Conservation (phyloP, 2,113 vertebrate genomes). For the Pangasianodon gigas region DNA sequence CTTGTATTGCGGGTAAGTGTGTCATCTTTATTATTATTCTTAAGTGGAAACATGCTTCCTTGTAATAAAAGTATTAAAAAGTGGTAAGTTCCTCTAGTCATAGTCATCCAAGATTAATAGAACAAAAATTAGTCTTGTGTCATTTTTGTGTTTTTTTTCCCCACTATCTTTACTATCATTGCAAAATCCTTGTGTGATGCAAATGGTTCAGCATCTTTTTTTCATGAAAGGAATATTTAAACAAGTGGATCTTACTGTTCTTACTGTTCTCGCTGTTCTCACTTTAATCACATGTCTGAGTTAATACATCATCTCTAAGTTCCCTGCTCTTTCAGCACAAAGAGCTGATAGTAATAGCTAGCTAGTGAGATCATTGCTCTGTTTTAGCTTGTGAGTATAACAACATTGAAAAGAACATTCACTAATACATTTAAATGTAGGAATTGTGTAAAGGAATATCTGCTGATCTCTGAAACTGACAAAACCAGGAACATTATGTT, state of each 20-base stretch:
- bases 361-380: conserved; percentile 47
- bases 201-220: not conserved
- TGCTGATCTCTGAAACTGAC: not conserved
- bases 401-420: conserved; percentile 10
- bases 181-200: not conserved
- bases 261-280: not conserved
- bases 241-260: too few species aligned
- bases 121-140: not conserved
- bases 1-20: conserved; percentile 40
- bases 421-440: not conserved
- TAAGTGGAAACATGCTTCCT: not conserved
- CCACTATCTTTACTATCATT: not conserved
- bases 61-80: not conserved
- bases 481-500: not conserved
- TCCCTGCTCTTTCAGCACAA: not conserved
- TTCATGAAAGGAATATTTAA: not conserved
- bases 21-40: conserved; percentile 3
- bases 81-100: not conserved
- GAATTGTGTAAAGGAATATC: not conserved
- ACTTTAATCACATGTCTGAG: not conserved
- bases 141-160: not conserved
- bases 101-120: not conserved
- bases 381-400: conserved; percentile 14
- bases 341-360: conserved; percentile 53
- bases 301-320: not conserved